Base-by-base conservation (phyloP, 2,797 vertebrate genomes). In the Adelosebastes latens region DNA sequence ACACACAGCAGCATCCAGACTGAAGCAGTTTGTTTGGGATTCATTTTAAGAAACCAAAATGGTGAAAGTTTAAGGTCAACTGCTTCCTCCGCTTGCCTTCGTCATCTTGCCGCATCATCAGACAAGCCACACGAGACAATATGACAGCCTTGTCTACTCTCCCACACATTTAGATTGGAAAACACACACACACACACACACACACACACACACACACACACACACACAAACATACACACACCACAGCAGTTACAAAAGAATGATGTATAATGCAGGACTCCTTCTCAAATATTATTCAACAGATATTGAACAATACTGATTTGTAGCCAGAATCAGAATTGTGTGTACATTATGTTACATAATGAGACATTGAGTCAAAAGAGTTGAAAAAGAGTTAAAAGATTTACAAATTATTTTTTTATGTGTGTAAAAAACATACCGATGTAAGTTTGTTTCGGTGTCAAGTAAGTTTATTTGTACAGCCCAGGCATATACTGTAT, bases 21-120 rank as follows among this genome's bases (percentile, higher is more conserved):
- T 13, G n/a, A 68, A 53, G 32, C 66, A 63, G 6, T 66, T 62
- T 49, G 39, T 53, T 80, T 65, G 63, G 59, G 34, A 63, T 68
- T 77, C 27, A 7, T 69, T 63, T 72, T 67, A 53, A 46, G 25
- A 81, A 77, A 49, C n/a, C n/a, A 70, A 60, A 55, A 61, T 22
- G 55, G 39, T 63, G 5, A 75, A 81, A 63, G 60, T 66, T 81
- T 39, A 77, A 75, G 60, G 70, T 84, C 70, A 82, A 36, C 62
- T 66, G 29, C 79, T 75, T 25, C 59, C 46, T 68, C 53, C 12
- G 29, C 70, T 77, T 56, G 22, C 4, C 53, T 78, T 80, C 27
- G 24, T 42, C 39, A 42, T 42, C 36, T 42, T 60, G 18, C 63
- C 11, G 16, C 42, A 10, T 65, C 32, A 81, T 73, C 68, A 77